These are phyloP conservation scores for Meles meles DNA, from an alignment of 2,113 vertebrate genomes.

Conservation along the genomic window DNA sequence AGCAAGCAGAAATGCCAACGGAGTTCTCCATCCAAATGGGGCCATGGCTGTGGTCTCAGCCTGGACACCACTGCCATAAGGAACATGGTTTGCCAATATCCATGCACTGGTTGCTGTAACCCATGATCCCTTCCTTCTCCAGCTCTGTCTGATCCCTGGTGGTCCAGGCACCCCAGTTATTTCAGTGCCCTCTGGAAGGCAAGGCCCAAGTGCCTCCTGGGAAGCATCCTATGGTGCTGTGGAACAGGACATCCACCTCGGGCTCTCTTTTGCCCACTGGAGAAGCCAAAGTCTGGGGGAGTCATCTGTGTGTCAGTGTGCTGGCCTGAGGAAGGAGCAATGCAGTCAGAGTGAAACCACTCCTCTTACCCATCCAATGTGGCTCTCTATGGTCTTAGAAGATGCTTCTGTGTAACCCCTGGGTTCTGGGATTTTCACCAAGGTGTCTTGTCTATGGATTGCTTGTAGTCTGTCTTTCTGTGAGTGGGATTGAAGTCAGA, in stretches of 20 bases:
- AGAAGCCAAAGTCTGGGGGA: background rate
- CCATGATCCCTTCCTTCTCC: background rate
- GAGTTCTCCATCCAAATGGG: background rate
- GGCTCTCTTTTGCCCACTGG: background rate
- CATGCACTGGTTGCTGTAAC: background rate
- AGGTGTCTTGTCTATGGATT: background rate
- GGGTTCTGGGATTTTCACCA: background rate
- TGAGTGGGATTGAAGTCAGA: background rate
- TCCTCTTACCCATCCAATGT: background rate
- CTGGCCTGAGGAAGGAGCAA: too few relatives aligned
- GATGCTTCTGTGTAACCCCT: background rate
- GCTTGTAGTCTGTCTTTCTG: background rate
- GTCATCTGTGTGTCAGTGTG: background rate
- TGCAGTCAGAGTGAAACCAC: background rate
- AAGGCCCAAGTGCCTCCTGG: background rate
- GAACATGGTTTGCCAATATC: background rate
- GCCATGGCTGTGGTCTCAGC: background rate
- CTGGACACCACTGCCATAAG: background rate
- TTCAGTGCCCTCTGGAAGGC: background rate
- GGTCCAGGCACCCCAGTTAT: background rate
- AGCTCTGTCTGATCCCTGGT: background rate
- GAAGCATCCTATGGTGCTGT: background rate
- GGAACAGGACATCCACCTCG: background rate
- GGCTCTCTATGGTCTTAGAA: background rate
- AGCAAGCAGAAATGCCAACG: background rate